These are phyloP conservation scores for Aphelinus certus DNA, from an alignment of 1,140 invertebrate species.

Conservation along the genomic window DNA sequence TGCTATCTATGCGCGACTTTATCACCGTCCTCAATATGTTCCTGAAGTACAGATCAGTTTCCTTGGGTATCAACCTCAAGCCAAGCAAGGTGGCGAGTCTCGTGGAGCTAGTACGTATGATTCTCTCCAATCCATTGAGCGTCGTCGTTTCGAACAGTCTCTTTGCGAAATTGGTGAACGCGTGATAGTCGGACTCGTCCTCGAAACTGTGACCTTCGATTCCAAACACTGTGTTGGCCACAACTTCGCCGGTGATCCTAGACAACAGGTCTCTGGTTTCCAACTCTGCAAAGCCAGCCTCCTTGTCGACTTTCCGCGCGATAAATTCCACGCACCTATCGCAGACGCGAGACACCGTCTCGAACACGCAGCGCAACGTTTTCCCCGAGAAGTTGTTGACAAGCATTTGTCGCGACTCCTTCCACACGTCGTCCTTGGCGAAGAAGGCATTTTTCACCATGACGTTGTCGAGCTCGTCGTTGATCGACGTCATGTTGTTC, in stretches of 20 bases:
- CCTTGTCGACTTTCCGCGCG: conserved; percentile 34
- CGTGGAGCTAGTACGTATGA: conserved; percentile 31
- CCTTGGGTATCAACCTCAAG: conserved; percentile 34
- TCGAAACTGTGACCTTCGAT: conserved; percentile 46
- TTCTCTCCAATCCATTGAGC: background rate
- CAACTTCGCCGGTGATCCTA: conserved; percentile 45
- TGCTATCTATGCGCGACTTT: conserved; percentile 39
- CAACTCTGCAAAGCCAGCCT: conserved; percentile 34
- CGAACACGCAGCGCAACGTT: conserved; percentile 42
- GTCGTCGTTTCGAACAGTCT: conserved; percentile 14
- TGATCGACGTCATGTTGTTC: conserved; percentile 23
- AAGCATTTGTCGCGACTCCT: conserved; percentile 34
- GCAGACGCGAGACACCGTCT: conserved; percentile 13
- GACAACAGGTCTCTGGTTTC: conserved; percentile 49
- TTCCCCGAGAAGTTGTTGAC: conserved; percentile 40
- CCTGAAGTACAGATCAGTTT: conserved; percentile 44
- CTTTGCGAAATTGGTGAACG: conserved; percentile 15
- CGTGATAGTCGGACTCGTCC: conserved; percentile 29
- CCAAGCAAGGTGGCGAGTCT: conserved; percentile 30
- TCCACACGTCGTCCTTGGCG: conserved; percentile 43
- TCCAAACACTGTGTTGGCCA: conserved; percentile 39
- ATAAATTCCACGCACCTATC: conserved; percentile 42
- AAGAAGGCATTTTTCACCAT: conserved; percentile 52
- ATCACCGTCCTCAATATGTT: conserved; percentile 43
- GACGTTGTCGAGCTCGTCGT: conserved; percentile 44